These are phyloP conservation scores for Apodemia zela DNA, from an alignment of 2,888 invertebrate species.

Conservation along the genomic window DNA sequence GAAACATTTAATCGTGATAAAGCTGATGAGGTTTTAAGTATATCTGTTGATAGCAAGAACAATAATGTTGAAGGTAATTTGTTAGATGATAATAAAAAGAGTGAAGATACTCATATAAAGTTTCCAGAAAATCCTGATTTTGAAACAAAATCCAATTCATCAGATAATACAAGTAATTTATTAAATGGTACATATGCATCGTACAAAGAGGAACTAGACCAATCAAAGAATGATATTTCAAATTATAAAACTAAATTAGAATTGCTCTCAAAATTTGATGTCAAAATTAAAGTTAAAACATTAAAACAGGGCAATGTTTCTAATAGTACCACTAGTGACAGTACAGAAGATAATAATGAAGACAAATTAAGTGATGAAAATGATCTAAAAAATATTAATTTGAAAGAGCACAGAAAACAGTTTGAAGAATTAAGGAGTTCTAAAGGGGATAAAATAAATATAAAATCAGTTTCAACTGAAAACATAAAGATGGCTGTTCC, in stretches of 20 bases:
- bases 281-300: slow-evolving; percentile 74
- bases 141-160: slow-evolving; percentile 37
- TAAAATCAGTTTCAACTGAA: slow-evolving; percentile 56
- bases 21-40: slow-evolving; percentile 46
- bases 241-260: slow-evolving; percentile 71
- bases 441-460: slow-evolving; percentile 48
- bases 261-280: slow-evolving; percentile 75
- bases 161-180: slow-evolving; percentile 38
- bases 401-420: slow-evolving; percentile 51
- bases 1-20: slow-evolving; percentile 40
- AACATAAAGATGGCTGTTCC: slow-evolving; percentile 73
- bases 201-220: slow-evolving; percentile 38
- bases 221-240: slow-evolving; percentile 35
- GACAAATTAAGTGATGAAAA: slow-evolving; percentile 52
- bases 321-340: slow-evolving; percentile 56
- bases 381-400: slow-evolving; percentile 43
- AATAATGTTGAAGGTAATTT: slow-evolving; percentile 36
- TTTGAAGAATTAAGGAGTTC: slow-evolving; percentile 47
- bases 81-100: slow-evolving; percentile 17
- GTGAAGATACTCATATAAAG: slow-evolving; percentile 31
- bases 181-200: slow-evolving; percentile 8
- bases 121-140: slow-evolving; percentile 41
- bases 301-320: slow-evolving; percentile 62
- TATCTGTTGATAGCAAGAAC: slow-evolving; percentile 40
- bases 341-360: neutral